A percentile compares a stretch with the other conserved stretches of the same genome.
These are phyloP conservation scores for Ictalurus furcatus DNA, from an alignment of 2,113 vertebrate species.

Conservation along the genomic window DNA sequence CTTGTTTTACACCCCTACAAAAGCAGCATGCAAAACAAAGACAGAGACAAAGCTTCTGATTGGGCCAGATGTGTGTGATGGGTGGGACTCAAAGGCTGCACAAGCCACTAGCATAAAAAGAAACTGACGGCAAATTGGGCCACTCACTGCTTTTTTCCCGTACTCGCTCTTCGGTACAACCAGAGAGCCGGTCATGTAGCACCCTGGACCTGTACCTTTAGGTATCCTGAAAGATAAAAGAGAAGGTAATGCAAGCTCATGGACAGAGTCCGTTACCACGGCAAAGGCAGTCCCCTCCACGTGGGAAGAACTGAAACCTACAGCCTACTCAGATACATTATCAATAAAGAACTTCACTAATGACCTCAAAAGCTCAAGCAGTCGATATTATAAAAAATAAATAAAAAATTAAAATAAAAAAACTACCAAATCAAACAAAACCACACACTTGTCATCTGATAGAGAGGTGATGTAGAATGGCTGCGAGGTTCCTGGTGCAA, in stretches of 20 bases:
- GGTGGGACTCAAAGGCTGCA: neutral
- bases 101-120: neutral
- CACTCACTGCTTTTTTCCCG: constrained; percentile 99
- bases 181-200: constrained; percentile 90
- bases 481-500: constrained; percentile 85
- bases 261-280: neutral
- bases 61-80: neutral
- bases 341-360: neutral
- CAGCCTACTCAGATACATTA: neutral
- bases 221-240: constrained; percentile 77
- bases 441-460: constrained; percentile 94
- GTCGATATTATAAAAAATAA: neutral
- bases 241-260: neutral
- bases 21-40: constrained; percentile 26
- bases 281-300: neutral
- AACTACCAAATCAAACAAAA: neutral
- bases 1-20: neutral
- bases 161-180: constrained; percentile 92
- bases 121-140: constrained; percentile 6
- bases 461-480: constrained; percentile 92
- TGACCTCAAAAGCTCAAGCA: neutral
- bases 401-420: neutral
- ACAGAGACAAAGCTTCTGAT: constrained; percentile 13
- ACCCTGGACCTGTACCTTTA: constrained; percentile 92
- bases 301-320: neutral